Base-by-base conservation (phyloP, 2,113 vertebrate genomes). In the Daubentonia madagascariensis region DNA sequence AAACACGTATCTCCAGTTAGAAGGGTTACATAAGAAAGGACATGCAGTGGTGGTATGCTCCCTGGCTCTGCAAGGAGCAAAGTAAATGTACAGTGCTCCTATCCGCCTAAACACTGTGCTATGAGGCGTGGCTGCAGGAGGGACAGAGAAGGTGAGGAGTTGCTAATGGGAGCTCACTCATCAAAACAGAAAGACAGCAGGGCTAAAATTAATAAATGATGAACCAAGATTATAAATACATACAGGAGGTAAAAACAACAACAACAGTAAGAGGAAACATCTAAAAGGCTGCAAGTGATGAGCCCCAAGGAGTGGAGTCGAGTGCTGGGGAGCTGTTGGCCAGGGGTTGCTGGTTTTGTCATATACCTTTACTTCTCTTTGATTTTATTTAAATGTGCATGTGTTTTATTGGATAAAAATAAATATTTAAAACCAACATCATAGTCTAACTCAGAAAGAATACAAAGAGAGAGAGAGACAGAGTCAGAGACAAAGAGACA, bases 1-100 rank as follows among this genome's bases (percentile, higher is more conserved):
- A 70, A 16, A 2, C 11, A 10, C 0, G 1, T 1, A 16, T 37
- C 35, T 54, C 35, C 25, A 1, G 57, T 30, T 28, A 73, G 5
- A 86, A 72, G 59, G 43, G 8, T 68, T 6, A 10, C 48, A 23
- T 23, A 16, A 52, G 32, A 85, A 73, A 57, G 52, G 63, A 65
- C 54, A 50, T 65, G 54, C 0, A 35, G 28, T 23, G 28, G 25
- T 14, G 40, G 54, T 30, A 5, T 1, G 40, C 6, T 37, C 3
- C 18, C 13, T 30, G 30, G 22, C 22, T 61, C 52, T 54, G 73
- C 48, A 70, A 35, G 52, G 37, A 14, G 8, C 7, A 40, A 18
- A 1, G 28, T 7, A 12, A 7, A 59, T 6, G 12, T 17, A 3
- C 18, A 5, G 37, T 32, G n/a, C 63, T n/a, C 54, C 84, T 37